Evolutionary conservation across 2,888 invertebrate genomes (phyloP).

Genomic region (Nymphalis c-album): DNA sequence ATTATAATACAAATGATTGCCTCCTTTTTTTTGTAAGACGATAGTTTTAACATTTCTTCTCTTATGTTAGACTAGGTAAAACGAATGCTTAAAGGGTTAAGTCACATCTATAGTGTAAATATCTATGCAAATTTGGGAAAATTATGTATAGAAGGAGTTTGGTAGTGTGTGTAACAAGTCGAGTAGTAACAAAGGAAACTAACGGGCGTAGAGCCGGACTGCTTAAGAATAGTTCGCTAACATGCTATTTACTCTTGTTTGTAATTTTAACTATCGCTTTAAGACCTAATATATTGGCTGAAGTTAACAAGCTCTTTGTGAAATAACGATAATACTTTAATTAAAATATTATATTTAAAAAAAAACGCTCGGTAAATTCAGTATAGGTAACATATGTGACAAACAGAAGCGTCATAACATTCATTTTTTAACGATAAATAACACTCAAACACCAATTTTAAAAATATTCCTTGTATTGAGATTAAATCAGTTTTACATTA

Average conservation of each 20-base stretch:
- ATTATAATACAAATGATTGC: too few relatives aligned
- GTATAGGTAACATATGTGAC: too few relatives aligned
- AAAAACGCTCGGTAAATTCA: too few relatives aligned
- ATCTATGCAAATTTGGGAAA: slow-evolving; percentile 33
- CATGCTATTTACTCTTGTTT: slow-evolving; percentile 42
- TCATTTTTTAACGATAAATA: too few relatives aligned
- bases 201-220: slow-evolving; percentile 34
- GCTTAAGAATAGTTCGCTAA: slow-evolving; percentile 43
- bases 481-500: too few relatives aligned
- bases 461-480: too few relatives aligned
- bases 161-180: slow-evolving; percentile 41
- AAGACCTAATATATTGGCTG: slow-evolving; percentile 27
- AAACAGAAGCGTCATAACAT: too few relatives aligned
- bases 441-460: too few relatives aligned
- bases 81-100: neutral
- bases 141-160: slow-evolving; percentile 39
- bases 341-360: neutral
- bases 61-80: neutral
- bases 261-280: slow-evolving; percentile 38
- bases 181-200: slow-evolving; percentile 43
- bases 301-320: slow-evolving; percentile 15
- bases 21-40: too few relatives aligned
- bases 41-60: too few relatives aligned
- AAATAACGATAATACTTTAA: neutral
- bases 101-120: slow-evolving; percentile 20